Evolutionary conservation across 2,888 invertebrate genomes (phyloP), one percentile per base, ranked within the genome.

Genomic region (Abscondita cerata): DNA sequence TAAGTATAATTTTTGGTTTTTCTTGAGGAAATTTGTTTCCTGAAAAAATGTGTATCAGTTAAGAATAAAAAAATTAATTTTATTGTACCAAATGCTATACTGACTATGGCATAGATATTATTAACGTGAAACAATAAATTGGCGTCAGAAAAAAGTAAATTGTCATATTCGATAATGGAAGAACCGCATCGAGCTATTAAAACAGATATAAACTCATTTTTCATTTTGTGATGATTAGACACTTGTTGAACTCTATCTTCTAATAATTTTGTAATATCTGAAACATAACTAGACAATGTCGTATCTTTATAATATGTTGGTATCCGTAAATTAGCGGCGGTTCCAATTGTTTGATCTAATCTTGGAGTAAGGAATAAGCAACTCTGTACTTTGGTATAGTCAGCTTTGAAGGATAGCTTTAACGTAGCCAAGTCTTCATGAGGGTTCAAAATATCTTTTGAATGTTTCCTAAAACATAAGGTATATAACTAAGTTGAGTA

Each of bases 91-190:
- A 85, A 80, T 63, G 81, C 81, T 66, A 89, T 83, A 66, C 83
- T 82, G 19, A 89, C 78, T 48, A 89, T 81, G 81, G 86, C 88
- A 75, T 86, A 84, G 74, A 87, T 87, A 73, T 84, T 84, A 70
- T 86, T 84, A 76, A 84, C 83, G 77, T 87, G 85, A 76, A 87
- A 84, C 19, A 89, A 74, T 70, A 89, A 85, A 13, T 84, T 83
- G 13, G 86, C 84, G 64, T 78, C 80, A 12, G 72, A 74, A 70
- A 81, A 84, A 4, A 71, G 71, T 33, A 78, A 75, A 51, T 77
- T 74, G 73, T 85, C 84, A 73, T 83, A 84, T 70, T 85, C 84
- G 18, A 84, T 62, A 34, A 84, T 75, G 53, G 78, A 79, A 52
- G 78, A 74, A 50, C 80, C 79, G 74, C 80, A 81, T 51, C 75